Conservation (phyloP, 2,113 vertebrate genomes). For the Notarius lentiginosus region DNA sequence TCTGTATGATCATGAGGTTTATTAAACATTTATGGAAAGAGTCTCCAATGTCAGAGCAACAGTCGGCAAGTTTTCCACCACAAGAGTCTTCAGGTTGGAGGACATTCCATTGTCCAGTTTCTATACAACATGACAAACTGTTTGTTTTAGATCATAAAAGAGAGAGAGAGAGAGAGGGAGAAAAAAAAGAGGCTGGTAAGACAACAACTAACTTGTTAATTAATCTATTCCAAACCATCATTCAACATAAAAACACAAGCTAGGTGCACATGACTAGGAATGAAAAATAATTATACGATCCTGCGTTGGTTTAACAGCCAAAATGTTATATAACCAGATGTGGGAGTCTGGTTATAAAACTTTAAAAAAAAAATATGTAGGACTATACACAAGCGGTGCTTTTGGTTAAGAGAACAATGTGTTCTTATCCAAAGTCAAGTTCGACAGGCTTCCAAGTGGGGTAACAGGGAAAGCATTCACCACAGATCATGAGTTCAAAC, state of each 20-base stretch:
- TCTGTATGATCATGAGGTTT: background rate
- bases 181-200: background rate
- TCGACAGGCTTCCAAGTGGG: background rate
- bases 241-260: background rate
- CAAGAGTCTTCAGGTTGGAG: background rate
- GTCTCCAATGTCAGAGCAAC: background rate
- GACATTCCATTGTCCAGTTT: background rate
- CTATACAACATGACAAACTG: background rate
- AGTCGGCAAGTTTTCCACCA: background rate
- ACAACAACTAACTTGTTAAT: background rate
- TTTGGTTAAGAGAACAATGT: background rate
- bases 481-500: background rate
- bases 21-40: background rate
- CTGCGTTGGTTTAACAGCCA: background rate
- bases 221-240: background rate
- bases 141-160: background rate
- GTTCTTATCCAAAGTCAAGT: background rate
- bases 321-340: slow-evolving; percentile 9
- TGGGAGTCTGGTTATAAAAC: background rate
- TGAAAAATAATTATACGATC: background rate
- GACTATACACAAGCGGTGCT: background rate
- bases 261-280: background rate
- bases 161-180: too few relatives aligned
- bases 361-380: background rate
- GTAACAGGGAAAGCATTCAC: background rate